Base-by-base conservation (phyloP, 2,113 vertebrate species). In the Rissa tridactyla region DNA sequence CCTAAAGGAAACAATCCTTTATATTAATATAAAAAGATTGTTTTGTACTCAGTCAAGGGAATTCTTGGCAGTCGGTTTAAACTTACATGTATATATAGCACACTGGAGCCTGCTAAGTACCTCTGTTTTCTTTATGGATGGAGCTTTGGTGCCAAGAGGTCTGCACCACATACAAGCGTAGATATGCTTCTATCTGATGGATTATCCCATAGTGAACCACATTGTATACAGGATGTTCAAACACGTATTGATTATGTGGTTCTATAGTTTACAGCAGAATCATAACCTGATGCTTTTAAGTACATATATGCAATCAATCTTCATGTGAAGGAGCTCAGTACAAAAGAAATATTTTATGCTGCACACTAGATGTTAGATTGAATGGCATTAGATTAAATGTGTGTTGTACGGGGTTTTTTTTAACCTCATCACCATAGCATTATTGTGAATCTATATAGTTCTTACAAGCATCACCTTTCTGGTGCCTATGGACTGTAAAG, bases 131-230 rank as follows among this genome's bases (percentile, higher is more conserved):
- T 96, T 97, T 94, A 97, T 88, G 93, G 96, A 93, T 96, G 91
- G 91, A 95, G 78, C 79, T 94, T 96, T 95, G 96, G 97, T 97
- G 97, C 98, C 97, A 96, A 78, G 91, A 96, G 96, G 96, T 98
- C 97, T 98, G 97, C 92, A 70, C 82, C 91, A 61, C 82, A 92
- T 92, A 62, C 54, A 83, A 30, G 94, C 23, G 30, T 82, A 95
- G 94, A 42, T 86, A 42, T 38, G 86, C 79, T 97, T 90, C 90
- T 90, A 83, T 96, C 86, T 97, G 88, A 95, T 83, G 72, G 79
- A 84, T 84, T 82, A 76, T 92, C 65, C 91, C 57, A 38, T 9
- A 29, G 78, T 19, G 65, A 90, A 55, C 88, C 76, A 44, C 93
- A 40, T 10, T 92, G 83, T 92, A 94, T 95, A 93, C 82, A 92